Conservation (phyloP, 2,888 invertebrate genomes). For the Drosophila prostipennis region DNA sequence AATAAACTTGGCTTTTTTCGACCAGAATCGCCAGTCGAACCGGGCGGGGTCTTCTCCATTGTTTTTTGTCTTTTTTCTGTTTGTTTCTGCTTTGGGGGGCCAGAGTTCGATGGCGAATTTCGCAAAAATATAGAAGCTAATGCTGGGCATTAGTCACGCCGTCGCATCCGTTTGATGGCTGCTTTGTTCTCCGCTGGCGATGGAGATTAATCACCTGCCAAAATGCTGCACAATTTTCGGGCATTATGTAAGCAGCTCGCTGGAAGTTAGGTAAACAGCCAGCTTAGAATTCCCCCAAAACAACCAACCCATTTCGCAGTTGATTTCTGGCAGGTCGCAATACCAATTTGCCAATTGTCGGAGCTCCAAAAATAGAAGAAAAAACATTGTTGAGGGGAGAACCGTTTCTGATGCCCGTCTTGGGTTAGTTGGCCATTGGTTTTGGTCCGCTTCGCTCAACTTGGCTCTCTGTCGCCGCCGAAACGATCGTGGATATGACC, state of each 20-base stretch:
- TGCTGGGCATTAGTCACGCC: conserved; percentile 76
- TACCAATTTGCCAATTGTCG: conserved; percentile 36
- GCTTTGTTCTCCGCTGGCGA: conserved; percentile 23
- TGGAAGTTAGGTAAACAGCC: conserved; percentile 12
- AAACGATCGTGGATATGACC: conserved; percentile 80
- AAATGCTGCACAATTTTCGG: conserved; percentile 46
- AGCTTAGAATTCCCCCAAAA: conserved; percentile 40
- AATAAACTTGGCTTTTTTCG: conserved; percentile 42
- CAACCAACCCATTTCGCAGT: conserved; percentile 15
- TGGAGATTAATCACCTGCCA: conserved; percentile 48
- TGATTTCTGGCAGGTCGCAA: conserved; percentile 11
- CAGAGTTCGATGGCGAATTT: conserved; percentile 69
- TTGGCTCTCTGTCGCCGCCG: conserved; percentile 50
- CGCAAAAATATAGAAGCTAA: conserved; percentile 55
- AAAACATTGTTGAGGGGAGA: conserved; percentile 9
- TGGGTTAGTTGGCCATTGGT: conserved; percentile 27
- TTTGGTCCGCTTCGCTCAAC: conserved; percentile 58
- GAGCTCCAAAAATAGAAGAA: not conserved
- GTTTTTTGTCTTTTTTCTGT: conserved; percentile 37
- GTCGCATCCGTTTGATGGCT: conserved; percentile 42
- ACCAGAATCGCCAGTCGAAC: conserved; percentile 53
- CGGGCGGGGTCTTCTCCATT: conserved; percentile 47
- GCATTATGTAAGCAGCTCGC: conserved; percentile 65
- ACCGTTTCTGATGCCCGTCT: conserved; percentile 34
- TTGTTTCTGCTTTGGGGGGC: conserved; percentile 50